Conservation (phyloP, 2,888 invertebrate genomes). For the Scrobipalpa atriplicella region DNA sequence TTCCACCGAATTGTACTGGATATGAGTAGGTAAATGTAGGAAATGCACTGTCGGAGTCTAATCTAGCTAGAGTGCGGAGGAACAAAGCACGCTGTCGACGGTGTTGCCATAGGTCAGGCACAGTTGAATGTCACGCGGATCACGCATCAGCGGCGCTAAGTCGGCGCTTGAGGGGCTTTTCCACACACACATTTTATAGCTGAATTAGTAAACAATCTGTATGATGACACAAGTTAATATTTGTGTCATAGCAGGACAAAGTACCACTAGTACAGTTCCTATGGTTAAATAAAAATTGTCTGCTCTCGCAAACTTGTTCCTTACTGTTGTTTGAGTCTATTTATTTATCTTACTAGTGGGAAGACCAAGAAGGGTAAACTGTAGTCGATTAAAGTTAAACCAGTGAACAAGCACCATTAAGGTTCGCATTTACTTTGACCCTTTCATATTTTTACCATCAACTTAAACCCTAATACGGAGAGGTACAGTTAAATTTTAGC, state of each 20-base stretch:
- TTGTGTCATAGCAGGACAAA: too few species aligned
- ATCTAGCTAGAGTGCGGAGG: slow-evolving; percentile 18
- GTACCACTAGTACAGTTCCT: too few species aligned
- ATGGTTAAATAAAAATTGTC: too few species aligned
- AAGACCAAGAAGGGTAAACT: too few species aligned
- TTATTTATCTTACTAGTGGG: too few species aligned
- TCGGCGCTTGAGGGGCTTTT: neutral
- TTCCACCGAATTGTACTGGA: neutral
- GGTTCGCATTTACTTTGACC: neutral
- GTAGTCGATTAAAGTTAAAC: too few species aligned
- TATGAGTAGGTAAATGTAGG: neutral
- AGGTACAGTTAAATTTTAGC: neutral
- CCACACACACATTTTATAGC: neutral
- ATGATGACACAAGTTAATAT: too few species aligned
- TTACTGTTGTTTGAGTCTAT: too few species aligned
- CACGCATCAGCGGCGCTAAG: slow-evolving; percentile 41
- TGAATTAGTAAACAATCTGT: too few species aligned
- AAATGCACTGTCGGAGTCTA: neutral
- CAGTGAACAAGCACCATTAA: too few species aligned
- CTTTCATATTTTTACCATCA: neutral
- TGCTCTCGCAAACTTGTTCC: too few species aligned
- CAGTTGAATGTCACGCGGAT: slow-evolving; percentile 51
- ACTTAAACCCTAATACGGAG: neutral
- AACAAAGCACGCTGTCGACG: slow-evolving; percentile 23
- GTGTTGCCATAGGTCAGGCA: slow-evolving; percentile 44